Evolutionary conservation across 2,113 vertebrate species (phyloP).

Genomic region (Danio rerio): GRCz12tu NC_133193.1:51197501-51198000

Average conservation of each 20-base stretch:
- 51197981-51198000: constrained; percentile 42
- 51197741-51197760: constrained; percentile 49
- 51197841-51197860: constrained; percentile 58
- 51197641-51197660: constrained; percentile 68
- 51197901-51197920: constrained; percentile 55
- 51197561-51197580: constrained; percentile 50
- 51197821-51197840: constrained; percentile 60
- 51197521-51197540: neutral
- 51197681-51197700: constrained; percentile 60
- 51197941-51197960: constrained; percentile 31
- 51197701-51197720: constrained; percentile 79
- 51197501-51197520: neutral
- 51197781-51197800: constrained; percentile 66
- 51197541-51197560: neutral
- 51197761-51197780: constrained; percentile 72
- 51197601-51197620: constrained; percentile 58
- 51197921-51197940: constrained; percentile 58
- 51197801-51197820: constrained; percentile 76
- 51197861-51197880: constrained; percentile 68
- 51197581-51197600: constrained; percentile 6
- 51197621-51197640: constrained; percentile 69
- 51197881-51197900: constrained; percentile 66
- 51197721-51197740: constrained; percentile 53
- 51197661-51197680: constrained; percentile 72
- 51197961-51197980: constrained; percentile 28